Evolutionary conservation across 2,113 vertebrate species (phyloP).

Genomic region (Eulemur macaco): DNA sequence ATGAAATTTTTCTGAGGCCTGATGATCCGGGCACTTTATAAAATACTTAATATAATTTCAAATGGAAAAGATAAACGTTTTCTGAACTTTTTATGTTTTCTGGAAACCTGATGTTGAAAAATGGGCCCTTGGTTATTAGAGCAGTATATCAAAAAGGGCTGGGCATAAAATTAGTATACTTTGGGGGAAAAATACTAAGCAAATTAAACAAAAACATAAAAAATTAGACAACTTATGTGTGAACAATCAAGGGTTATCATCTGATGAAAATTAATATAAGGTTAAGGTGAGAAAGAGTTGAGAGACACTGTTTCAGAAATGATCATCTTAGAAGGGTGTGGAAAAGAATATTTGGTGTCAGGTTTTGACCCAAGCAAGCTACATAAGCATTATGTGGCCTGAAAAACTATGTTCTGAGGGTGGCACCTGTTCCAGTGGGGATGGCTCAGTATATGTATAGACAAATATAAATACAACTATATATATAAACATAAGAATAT

Average conservation of each 20-base stretch:
- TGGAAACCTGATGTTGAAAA: conserved; percentile 3
- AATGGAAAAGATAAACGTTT: neutral
- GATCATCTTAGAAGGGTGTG: neutral
- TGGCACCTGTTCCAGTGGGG: neutral
- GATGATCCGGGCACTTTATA: neutral
- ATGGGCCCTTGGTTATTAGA: neutral
- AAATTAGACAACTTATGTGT: neutral
- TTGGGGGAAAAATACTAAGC: neutral
- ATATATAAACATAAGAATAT: neutral
- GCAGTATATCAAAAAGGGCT: neutral
- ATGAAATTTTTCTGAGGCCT: neutral
- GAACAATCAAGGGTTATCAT: neutral
- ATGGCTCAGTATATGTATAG: no score
- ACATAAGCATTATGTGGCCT: neutral
- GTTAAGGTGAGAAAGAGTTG: neutral
- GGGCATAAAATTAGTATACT: neutral
- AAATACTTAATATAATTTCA: conserved; percentile 2
- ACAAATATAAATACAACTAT: neutral
- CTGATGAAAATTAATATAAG: neutral
- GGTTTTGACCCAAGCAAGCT: neutral
- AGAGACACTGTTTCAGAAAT: neutral
- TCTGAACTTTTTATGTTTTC: neutral
- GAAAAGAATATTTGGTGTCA: neutral
- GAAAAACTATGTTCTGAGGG: neutral
- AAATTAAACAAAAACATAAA: neutral